phyloP scores from a whole-genome alignment of 2,797 vertebrate genomes.

The Sebastes ruberrimus region DNA sequence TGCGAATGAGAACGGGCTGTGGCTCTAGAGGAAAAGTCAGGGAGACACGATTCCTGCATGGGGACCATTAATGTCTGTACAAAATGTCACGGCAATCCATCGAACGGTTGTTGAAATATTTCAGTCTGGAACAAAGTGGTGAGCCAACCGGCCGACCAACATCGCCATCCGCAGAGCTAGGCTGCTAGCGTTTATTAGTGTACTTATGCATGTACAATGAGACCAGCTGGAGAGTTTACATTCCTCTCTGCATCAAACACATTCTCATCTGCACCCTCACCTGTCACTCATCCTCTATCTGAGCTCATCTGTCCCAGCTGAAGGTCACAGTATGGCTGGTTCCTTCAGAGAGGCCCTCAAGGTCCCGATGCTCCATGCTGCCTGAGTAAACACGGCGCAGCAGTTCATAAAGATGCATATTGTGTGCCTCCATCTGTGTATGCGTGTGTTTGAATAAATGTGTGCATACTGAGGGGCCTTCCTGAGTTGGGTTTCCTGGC shows the following conservation, averaged over 20 bases:
- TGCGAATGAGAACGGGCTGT: too few relatives aligned
- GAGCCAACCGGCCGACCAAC: accelerated
- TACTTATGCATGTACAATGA: conserved; percentile 3
- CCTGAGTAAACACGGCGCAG: conserved; percentile 64
- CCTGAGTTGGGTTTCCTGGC: conserved; percentile 54
- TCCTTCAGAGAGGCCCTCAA: conserved; percentile 46
- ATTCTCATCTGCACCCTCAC: conserved; percentile 55
- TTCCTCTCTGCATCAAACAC: conserved; percentile 31
- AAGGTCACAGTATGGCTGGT: conserved; percentile 66
- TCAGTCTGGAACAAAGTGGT: background rate
- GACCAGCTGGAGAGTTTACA: conserved; percentile 21
- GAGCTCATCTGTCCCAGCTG: conserved; percentile 43
- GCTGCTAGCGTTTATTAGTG: background rate
- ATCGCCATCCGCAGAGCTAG: background rate
- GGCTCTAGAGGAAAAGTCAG: background rate
- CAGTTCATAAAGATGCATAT: conserved; percentile 64
- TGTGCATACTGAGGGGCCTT: conserved; percentile 38
- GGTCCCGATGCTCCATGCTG: conserved; percentile 44
- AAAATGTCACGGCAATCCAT: background rate
- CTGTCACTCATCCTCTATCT: conserved; percentile 60
- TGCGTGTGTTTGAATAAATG: conserved; percentile 34
- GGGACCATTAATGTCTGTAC: background rate
- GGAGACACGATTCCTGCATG: background rate
- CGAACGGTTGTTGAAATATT: background rate
- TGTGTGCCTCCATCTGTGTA: conserved; percentile 58